Evolutionary conservation across 2,888 invertebrate genomes (phyloP), one percentile per base, ranked within the genome.

Genomic region (Heliconius erato): DNA sequence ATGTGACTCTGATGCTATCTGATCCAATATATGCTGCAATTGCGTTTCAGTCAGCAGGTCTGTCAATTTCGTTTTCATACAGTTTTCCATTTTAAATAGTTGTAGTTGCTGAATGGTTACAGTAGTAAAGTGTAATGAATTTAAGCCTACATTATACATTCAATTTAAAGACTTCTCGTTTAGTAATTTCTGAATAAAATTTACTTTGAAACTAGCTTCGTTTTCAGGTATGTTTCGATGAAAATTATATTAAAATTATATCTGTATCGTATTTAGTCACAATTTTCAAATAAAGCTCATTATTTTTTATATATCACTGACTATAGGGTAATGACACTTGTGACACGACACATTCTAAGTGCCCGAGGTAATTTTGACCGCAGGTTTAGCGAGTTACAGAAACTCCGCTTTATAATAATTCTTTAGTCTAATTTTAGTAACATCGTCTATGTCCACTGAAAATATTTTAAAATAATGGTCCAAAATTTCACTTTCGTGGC

Each of bases 391-490:
- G 2, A 54, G 49, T 54, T 54, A 54, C 12, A 85, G 65, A 59
- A 87, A 87, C 6, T 83, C 76, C 28, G 84, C 81, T 26, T 79
- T 83, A 32, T 85, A 79, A 35, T 88, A 89, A 28, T 86, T 84
- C 6, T 87, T 85, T 71, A 94, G 78, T 71, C 91, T 88, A 12
- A 84, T 85, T 49, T 86, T 90, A 3, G 93, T 89, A 0, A 80
- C 82, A 0, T 87, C 87, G 16, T 91, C 89, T 65, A 94, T 74
- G 26, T 86, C 82, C 0, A 89, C 86, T 0, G 81, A 84, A 83
- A 94, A 94, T 0, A 87, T 86, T 0, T 89, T 83, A 79, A 88
- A 94, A 85, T 95, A 95, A 49, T 91, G 87, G 1, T 87, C 85
- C 3, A 90, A 87, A 14, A 94, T 81, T 59, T 87, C 86, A 0